phyloP scores from a whole-genome alignment of 1,140 invertebrate species.

The Pseudoatta argentina region DNA sequence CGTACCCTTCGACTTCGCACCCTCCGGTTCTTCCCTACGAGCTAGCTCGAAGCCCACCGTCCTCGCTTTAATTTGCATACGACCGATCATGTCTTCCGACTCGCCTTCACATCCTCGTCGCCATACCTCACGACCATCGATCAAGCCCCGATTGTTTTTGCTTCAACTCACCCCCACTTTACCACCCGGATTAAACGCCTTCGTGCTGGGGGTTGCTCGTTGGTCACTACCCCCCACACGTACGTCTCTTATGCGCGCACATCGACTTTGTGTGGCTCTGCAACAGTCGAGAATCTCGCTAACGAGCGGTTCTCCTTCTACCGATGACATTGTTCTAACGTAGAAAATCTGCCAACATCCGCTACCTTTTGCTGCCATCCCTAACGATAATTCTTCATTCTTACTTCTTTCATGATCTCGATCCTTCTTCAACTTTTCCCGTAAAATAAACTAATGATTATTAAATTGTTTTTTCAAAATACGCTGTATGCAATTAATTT shows the following conservation, averaged over 20 bases:
- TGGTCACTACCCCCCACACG: constrained; percentile 65
- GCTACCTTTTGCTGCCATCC: background rate
- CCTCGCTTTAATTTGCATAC: constrained; percentile 74
- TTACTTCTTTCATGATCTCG: constrained; percentile 10
- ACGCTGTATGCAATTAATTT: background rate
- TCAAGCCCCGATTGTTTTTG: constrained; percentile 78
- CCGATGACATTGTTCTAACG: constrained; percentile 66
- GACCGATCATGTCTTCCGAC: constrained; percentile 74
- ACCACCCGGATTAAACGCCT: constrained; percentile 51
- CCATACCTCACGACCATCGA: constrained; percentile 75
- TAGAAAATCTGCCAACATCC: constrained; percentile 52
- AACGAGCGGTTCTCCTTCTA: constrained; percentile 73
- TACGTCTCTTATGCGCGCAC: constrained; percentile 59
- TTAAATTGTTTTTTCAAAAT: background rate
- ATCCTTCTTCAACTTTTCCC: background rate
- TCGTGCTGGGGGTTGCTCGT: constrained; percentile 46
- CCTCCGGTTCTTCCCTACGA: constrained; percentile 60
- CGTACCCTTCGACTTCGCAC: constrained; percentile 68
- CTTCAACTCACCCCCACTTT: constrained; percentile 58
- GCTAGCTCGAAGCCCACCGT: constrained; percentile 52
- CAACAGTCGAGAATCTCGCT: constrained; percentile 64
- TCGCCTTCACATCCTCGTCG: constrained; percentile 71
- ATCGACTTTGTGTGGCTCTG: constrained; percentile 55
- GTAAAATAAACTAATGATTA: background rate
- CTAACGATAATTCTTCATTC: constrained; percentile 31